These are phyloP conservation scores for Teinopalpus imperialis DNA, from an alignment of 2,888 invertebrate species.

Conservation along the genomic window DNA sequence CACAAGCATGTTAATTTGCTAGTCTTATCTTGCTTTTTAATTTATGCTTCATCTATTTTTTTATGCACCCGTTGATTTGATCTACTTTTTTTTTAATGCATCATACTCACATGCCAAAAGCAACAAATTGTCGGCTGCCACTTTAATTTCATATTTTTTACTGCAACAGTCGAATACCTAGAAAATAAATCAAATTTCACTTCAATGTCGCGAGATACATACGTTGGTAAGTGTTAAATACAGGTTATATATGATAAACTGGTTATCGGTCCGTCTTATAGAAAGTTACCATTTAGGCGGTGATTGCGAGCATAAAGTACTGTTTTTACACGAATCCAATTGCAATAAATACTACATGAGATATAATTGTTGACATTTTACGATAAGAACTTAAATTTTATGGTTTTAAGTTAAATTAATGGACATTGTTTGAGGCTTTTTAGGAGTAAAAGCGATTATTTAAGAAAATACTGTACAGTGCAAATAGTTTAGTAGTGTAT, in stretches of 20 bases:
- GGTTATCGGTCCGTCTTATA: constrained; percentile 23
- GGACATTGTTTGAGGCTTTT: no score
- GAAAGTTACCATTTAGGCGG: constrained; percentile 25
- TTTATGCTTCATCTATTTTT: neutral
- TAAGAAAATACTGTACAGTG: no score
- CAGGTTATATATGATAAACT: constrained; percentile 26
- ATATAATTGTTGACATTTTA: constrained; percentile 11
- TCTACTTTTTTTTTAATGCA: neutral
- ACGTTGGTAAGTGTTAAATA: constrained; percentile 25
- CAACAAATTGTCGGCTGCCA: neutral
- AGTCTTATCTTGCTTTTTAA: constrained; percentile 6
- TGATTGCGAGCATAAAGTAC: constrained; percentile 14
- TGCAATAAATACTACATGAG: constrained; percentile 1
- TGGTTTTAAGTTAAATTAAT: no score
- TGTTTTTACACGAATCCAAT: constrained; percentile 12
- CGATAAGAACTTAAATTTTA: neutral
- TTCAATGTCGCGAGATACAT: constrained; percentile 24
- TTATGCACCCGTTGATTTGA: no score
- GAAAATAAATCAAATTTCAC: constrained; percentile 27
- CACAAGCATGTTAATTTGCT: neutral
- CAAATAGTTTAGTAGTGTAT: no score
- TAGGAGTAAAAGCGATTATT: no score
- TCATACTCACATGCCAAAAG: neutral
- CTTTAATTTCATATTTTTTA: constrained; percentile 11
- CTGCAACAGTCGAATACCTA: constrained; percentile 3